These are phyloP conservation scores for Oophaga sylvatica DNA, from an alignment of 2,797 vertebrate genomes.

Conservation along the genomic window DNA sequence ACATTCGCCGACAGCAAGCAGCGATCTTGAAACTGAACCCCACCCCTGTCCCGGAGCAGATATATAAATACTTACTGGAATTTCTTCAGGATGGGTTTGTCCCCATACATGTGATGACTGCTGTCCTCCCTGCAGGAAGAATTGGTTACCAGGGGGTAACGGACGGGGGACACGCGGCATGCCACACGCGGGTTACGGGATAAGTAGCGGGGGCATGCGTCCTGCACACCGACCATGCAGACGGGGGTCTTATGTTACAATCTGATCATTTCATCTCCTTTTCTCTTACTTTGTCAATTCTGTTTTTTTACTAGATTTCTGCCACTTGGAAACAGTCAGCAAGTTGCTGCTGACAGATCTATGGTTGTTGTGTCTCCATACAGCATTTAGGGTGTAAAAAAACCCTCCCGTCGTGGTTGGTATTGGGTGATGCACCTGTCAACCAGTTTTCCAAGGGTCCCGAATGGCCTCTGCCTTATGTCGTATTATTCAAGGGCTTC, in stretches of 20 bases:
- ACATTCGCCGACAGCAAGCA: no score
- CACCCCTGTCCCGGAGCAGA: no score
- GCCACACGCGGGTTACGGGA: background rate
- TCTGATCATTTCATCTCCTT: no score
- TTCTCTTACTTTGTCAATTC: no score
- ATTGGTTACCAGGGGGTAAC: slow-evolving; percentile 20
- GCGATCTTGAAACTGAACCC: no score
- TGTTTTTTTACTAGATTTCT: no score
- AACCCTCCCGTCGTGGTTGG: no score
- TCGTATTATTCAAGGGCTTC: no score
- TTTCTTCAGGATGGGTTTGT: slow-evolving; percentile 88
- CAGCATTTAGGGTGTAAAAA: no score
- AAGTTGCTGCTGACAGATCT: background rate
- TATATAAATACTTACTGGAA: slow-evolving; percentile 86
- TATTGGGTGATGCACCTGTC: no score
- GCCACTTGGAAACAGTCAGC: background rate
- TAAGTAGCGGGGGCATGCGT: background rate
- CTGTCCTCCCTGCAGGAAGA: slow-evolving; percentile 82
- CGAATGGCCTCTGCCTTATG: no score
- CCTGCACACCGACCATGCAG: background rate
- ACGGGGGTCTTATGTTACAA: background rate
- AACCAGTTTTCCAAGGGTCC: no score
- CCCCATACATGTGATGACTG: slow-evolving; percentile 75
- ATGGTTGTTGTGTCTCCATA: background rate
- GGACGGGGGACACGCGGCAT: background rate